These are phyloP conservation scores for Polyommatus icarus DNA, from an alignment of 2,888 invertebrate species.

Conservation along the genomic window DNA sequence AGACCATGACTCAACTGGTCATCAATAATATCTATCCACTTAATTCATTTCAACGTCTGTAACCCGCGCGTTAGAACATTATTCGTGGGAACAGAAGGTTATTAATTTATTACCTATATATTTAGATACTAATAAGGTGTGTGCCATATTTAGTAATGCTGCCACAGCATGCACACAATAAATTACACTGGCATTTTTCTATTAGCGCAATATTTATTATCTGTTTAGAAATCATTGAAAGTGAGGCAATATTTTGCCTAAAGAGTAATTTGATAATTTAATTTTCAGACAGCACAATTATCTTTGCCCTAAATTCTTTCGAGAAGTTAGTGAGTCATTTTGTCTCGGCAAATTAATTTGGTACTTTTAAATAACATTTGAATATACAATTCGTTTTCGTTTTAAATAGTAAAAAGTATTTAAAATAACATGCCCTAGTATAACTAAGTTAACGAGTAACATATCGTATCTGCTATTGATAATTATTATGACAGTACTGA, in stretches of 20 bases:
- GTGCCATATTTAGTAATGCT: constrained; percentile 18
- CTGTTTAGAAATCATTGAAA: constrained; percentile 25
- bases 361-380: neutral
- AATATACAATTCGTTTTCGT: neutral
- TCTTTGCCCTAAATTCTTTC: neutral
- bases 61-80: constrained; percentile 3
- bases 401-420: neutral
- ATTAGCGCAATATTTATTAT: constrained; percentile 27
- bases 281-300: constrained; percentile 17
- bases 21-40: constrained; percentile 24
- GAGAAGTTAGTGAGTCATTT: neutral
- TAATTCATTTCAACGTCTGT: constrained; percentile 19
- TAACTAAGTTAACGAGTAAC: neutral
- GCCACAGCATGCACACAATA: constrained; percentile 23
- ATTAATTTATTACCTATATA: constrained; percentile 15
- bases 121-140: constrained; percentile 25
- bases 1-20: constrained; percentile 14
- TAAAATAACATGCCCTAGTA: neutral
- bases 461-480: constrained; percentile 32
- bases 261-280: constrained; percentile 12
- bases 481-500: constrained; percentile 36
- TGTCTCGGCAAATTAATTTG: neutral
- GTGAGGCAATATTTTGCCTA: constrained; percentile 20
- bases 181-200: constrained; percentile 29
- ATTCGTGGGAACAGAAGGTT: constrained; percentile 22